Percentiles rank a stretch among this genome's conserved stretches.
phyloP scores from a whole-genome alignment of 2,888 invertebrate genomes.

The Eugnorisma glareosa region DNA sequence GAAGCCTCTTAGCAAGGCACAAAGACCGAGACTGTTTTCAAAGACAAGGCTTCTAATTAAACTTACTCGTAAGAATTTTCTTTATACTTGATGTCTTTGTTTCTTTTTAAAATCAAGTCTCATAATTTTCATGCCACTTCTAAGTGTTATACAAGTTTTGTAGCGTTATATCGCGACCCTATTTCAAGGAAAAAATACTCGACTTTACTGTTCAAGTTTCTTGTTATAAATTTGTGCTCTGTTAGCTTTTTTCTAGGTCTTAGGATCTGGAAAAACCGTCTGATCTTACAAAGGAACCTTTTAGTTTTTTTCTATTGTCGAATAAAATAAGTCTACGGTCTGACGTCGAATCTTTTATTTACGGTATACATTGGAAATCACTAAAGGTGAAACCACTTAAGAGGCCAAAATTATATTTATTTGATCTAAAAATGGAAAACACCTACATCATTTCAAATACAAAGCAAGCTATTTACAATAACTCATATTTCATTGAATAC shows the following conservation, averaged over 20 bases:
- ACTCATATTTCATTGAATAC: constrained; percentile 4
- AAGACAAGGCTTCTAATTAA: constrained; percentile 69
- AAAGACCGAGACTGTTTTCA: constrained; percentile 59
- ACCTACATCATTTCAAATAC: not conserved
- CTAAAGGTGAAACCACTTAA: not conserved
- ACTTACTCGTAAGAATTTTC: constrained; percentile 68
- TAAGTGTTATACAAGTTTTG: constrained; percentile 58
- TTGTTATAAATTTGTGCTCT: constrained; percentile 34
- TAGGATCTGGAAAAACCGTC: constrained; percentile 10
- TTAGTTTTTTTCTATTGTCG: not conserved
- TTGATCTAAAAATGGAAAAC: constrained; percentile 4
- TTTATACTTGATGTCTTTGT: constrained; percentile 63
- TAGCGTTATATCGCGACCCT: constrained; percentile 44
- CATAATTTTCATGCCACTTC: constrained; percentile 66
- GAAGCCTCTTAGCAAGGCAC: constrained; percentile 36
- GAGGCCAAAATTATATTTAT: not conserved
- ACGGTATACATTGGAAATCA: not conserved
- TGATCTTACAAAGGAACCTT: constrained; percentile 5
- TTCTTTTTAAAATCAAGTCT: constrained; percentile 66
- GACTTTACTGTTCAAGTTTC: constrained; percentile 40
- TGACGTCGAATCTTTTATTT: constrained; percentile 16
- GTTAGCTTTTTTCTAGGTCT: constrained; percentile 4
- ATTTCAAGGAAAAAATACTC: constrained; percentile 41
- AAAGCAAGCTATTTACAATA: constrained; percentile 8
- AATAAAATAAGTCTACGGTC: constrained; percentile 1